Evolutionary conservation across 2,888 invertebrate genomes (phyloP), one percentile per base, ranked within the genome.

Genomic region (Metacarcinus magister): DNA sequence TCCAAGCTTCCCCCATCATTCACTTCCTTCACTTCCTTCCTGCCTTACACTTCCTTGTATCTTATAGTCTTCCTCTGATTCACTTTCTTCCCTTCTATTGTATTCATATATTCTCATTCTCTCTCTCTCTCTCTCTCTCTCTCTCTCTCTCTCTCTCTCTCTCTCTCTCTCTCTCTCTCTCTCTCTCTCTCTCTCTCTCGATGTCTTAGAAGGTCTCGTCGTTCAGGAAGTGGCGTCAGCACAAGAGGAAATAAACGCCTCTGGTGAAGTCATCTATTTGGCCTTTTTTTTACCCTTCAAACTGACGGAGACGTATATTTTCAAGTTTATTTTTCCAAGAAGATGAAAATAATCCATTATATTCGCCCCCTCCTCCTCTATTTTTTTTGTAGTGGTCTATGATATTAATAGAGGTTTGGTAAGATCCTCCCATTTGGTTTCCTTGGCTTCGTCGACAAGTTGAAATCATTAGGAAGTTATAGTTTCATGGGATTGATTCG

Each of bases 221-320:
- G 32, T 28, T 92, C 54, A 54, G 48, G 48, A 54, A 46, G 54
- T 46, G 46, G 46, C 92, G 54, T 92, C 44, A 32, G 92, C 54
- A 48, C 28, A 48, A 16, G 39, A 87, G 87, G 87, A 87, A 87
- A 87, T 39, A 87, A 87, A 87, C 87, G 87, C 39, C 32, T 39
- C 32, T 32, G 87, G 87, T 32, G 87, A 87, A 87, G 39, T 87
- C 87, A 39, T 87, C 87, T 87, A 87, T 87, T 87, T 87, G 87
- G 87, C 32, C 39, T 87, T 87, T 87, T 87, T 32, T 87, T 32
- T 23, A 32, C 32, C 39, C 39, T 87, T 87, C 87, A 32, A 39
- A 39, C 87, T 87, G 87, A 87, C 39, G 32, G 32, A 28, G 87
- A 87, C 87, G 32, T 87, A 87, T 87, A 87, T 87, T 87, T 87